These are phyloP conservation scores for Aquatica leii DNA, from an alignment of 2,888 invertebrate genomes.

Conservation along the genomic window DNA sequence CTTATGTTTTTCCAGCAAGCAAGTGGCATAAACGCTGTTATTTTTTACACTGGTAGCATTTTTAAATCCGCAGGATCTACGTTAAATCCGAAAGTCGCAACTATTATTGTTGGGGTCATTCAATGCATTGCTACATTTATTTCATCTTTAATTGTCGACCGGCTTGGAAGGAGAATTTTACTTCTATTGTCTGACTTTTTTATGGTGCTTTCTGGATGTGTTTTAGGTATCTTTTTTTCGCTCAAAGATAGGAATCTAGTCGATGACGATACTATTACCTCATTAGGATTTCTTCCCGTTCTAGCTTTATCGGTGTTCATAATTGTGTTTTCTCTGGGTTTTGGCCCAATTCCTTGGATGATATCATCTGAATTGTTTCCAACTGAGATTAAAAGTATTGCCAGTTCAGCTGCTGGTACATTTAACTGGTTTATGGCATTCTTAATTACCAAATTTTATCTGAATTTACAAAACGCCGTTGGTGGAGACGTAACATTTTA, in stretches of 20 bases:
- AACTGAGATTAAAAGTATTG: conserved; percentile 78
- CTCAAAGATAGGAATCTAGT: conserved; percentile 55
- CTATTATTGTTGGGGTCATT: conserved; percentile 83
- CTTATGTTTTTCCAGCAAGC: conserved; percentile 92
- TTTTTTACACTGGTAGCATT: conserved; percentile 80
- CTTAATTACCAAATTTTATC: conserved; percentile 78
- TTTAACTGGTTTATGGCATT: conserved; percentile 86
- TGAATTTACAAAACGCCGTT: conserved; percentile 65
- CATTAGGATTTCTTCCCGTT: conserved; percentile 79
- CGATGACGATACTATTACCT: conserved; percentile 60
- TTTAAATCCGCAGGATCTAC: conserved; percentile 72
- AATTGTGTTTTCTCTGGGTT: conserved; percentile 81
- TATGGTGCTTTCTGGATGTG: conserved; percentile 74
- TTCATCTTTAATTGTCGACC: conserved; percentile 82
- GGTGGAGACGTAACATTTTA: conserved; percentile 75
- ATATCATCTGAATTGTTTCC: conserved; percentile 85
- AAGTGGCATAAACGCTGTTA: conserved; percentile 83
- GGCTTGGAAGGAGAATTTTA: conserved; percentile 78
- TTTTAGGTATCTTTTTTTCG: conserved; percentile 77
- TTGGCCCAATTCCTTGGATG: conserved; percentile 90
- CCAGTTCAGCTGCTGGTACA: conserved; percentile 80
- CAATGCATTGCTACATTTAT: conserved; percentile 80
- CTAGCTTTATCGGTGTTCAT: conserved; percentile 78
- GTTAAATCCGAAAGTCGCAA: conserved; percentile 68
- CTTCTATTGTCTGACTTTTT: conserved; percentile 74